A percentile compares a stretch with the other conserved stretches of the same genome.
phyloP scores from a whole-genome alignment of 2,113 vertebrate genomes.

The Motacilla alba region DNA sequence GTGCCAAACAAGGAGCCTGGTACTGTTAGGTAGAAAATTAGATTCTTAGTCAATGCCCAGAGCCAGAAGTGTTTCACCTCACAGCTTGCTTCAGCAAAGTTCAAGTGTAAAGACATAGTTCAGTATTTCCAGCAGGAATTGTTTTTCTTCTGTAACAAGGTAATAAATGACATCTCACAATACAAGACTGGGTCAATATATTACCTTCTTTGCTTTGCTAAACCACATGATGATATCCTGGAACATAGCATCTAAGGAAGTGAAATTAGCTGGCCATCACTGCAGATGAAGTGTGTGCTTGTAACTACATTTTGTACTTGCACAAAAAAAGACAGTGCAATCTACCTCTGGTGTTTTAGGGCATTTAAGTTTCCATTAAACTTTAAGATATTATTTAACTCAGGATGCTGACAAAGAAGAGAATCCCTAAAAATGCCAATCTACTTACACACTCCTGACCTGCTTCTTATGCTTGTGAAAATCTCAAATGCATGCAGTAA shows the following conservation, averaged over 20 bases:
- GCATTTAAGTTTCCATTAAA: neutral
- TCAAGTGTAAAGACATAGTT: neutral
- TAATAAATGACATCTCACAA: constrained; percentile 33
- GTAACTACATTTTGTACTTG: neutral
- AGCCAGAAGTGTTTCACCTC: neutral
- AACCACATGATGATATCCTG: neutral
- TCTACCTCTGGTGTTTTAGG: neutral
- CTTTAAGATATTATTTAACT: neutral
- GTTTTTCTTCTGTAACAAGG: constrained; percentile 20
- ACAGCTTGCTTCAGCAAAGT: neutral
- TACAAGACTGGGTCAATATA: neutral
- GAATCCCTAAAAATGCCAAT: neutral
- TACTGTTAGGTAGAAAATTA: neutral
- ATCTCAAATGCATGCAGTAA: neutral
- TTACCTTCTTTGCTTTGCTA: neutral
- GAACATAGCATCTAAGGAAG: neutral
- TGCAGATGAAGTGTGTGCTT: neutral
- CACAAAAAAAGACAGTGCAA: neutral
- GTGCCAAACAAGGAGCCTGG: neutral
- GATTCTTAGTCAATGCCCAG: neutral
- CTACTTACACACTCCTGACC: neutral
- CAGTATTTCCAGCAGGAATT: constrained; percentile 4
- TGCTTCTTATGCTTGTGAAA: neutral
- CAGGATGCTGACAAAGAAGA: neutral
- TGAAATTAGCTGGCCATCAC: neutral